phyloP scores from a whole-genome alignment of 2,888 invertebrate genomes.

The Dryobotodes eremita region DNA sequence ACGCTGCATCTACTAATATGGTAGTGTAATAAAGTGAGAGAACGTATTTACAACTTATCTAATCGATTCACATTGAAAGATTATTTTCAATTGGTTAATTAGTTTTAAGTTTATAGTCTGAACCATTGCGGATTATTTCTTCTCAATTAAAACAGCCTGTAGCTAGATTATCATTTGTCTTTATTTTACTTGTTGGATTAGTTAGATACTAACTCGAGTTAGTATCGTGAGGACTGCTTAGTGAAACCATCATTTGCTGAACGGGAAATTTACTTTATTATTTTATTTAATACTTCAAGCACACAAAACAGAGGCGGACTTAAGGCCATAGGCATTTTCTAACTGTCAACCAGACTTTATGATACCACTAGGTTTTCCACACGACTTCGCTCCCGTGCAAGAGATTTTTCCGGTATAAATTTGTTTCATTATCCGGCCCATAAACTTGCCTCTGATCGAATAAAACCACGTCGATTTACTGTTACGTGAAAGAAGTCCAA shows the following conservation, averaged over 20 bases:
- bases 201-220: background rate
- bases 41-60: slow-evolving; percentile 43
- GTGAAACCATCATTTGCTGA: background rate
- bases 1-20: slow-evolving; percentile 9
- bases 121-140: slow-evolving; percentile 43
- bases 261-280: background rate
- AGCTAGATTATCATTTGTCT: slow-evolving; percentile 9
- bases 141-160: slow-evolving; percentile 56
- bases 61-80: slow-evolving; percentile 50
- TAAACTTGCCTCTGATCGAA: background rate
- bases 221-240: background rate
- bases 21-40: slow-evolving; percentile 42
- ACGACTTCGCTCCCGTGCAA: background rate
- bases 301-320: too few species aligned
- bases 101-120: slow-evolving; percentile 36
- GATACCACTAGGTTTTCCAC: background rate
- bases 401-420: background rate
- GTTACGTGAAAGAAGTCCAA: background rate
- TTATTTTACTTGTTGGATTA: slow-evolving; percentile 38
- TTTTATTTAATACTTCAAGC: too few species aligned
- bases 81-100: slow-evolving; percentile 54
- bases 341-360: background rate
- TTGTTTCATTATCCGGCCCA: background rate
- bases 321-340: too few species aligned
- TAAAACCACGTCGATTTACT: background rate